Evolutionary conservation across 2,888 invertebrate genomes (phyloP), one percentile per base, ranked within the genome.

Genomic region (Quadriops clusia): DNA sequence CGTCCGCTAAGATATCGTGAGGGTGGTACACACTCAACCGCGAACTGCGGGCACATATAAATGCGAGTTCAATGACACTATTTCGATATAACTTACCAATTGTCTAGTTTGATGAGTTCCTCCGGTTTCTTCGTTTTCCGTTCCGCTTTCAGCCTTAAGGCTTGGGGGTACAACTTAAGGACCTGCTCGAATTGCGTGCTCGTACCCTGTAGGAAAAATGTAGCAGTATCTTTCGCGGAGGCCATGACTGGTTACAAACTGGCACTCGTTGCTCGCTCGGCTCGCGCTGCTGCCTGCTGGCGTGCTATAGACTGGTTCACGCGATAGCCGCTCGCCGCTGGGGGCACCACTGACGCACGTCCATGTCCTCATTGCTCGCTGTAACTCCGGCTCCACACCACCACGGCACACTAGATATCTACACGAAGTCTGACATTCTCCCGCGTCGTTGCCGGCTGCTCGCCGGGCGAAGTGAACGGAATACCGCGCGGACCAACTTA

Each of bases 61-160:
- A 42, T 42, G 40, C 38, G 42, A 41, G 48, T 48, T 48, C 48
- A 48, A 42, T 48, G 48, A 48, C 49, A 50, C 43, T 34, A 45
- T 42, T 38, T 33, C 45, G 41, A 15, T 9, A 14, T 54, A 58
- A 78, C 84, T 85, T 70, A 87, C 91, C 91, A 91, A 63, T 86
- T 82, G 70, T 91, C 91, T 69, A 91, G 71, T 67, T 90, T 89
- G 64, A 91, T 80, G 58, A 90, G 74, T 66, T 91, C 91, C 63
- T 90, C 90, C 33, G 90, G 85, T 68, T 84, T 91, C 72, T 90
- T 90, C 60, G 77, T 79, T 63, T 83, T 86, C 63, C 74, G 76
- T 62, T 89, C 84, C 41, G 91, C 89, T 68, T 90, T 91, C 50
- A 90, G 65, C 67, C 79, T 78, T 48, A 91, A 70, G 49, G 87